Percentiles rank a stretch among this genome's conserved stretches.
These are phyloP conservation scores for Andrena trimmerana DNA, from an alignment of 2,888 invertebrate species.

Conservation along the genomic window DNA sequence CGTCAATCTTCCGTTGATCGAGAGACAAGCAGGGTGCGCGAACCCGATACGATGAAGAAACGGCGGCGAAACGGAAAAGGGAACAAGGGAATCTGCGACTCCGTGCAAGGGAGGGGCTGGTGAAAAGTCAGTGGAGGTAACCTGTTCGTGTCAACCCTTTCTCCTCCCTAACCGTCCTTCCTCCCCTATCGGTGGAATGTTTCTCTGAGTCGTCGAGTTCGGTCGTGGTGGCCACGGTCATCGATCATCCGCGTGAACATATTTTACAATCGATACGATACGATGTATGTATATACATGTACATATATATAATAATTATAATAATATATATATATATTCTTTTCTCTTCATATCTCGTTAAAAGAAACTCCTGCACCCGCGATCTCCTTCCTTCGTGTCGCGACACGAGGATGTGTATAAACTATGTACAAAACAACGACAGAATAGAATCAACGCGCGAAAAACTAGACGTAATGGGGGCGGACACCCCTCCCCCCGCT, in stretches of 20 bases:
- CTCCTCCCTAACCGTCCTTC: slow-evolving; percentile 18
- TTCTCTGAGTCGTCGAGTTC: slow-evolving; percentile 65
- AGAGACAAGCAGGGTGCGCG: slow-evolving; percentile 23
- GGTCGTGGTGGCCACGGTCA: slow-evolving; percentile 57
- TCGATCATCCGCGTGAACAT: slow-evolving; percentile 65
- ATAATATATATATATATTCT: slow-evolving; percentile 41
- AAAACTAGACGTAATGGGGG: slow-evolving; percentile 15
- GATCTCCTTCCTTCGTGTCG: slow-evolving; percentile 22
- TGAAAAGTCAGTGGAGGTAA: slow-evolving; percentile 39
- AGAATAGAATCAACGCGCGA: slow-evolving; percentile 65
- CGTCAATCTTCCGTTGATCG: slow-evolving; percentile 9
- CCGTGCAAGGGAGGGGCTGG: slow-evolving; percentile 7
- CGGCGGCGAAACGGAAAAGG: slow-evolving; percentile 55
- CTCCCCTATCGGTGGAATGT: slow-evolving; percentile 72
- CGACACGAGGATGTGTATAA: slow-evolving; percentile 65
- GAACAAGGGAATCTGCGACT: slow-evolving; percentile 58
- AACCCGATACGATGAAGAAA: slow-evolving; percentile 14
- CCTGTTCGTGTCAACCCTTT: slow-evolving; percentile 25
- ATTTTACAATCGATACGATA: slow-evolving; percentile 63
- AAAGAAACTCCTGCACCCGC: slow-evolving; percentile 72
- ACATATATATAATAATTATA: slow-evolving; percentile 41
- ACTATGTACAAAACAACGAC: slow-evolving; percentile 81
- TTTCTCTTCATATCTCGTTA: slow-evolving; percentile 61
- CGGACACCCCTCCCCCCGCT: neutral
- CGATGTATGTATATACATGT: slow-evolving; percentile 69